Evolutionary conservation across 2,113 vertebrate genomes (phyloP), one percentile per base, ranked within the genome.

Genomic region (Brachyhypopomus gauderio): DNA sequence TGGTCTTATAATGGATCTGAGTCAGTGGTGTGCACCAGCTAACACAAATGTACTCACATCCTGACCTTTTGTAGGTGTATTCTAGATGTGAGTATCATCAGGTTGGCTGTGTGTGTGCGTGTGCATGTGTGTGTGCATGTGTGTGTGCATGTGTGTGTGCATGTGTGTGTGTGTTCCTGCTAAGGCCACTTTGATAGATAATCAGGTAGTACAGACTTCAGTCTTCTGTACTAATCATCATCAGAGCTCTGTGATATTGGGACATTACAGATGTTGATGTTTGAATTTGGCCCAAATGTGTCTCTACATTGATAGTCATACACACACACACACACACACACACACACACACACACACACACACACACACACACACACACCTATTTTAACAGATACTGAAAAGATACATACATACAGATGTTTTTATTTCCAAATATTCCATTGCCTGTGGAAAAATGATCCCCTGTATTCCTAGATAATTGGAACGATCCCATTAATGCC

Each of bases 401-500:
- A 14, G 45, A 52, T 52, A n/a, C n/a, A n/a, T n/a, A n/a, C 30
- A 30, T 52, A 1, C 75, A 72, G 16, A 80, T 91, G 81, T 86
- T 89, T 90, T 84, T 9, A 14, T 86, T 84, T 89, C 45, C 12
- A 11, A 3, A 41, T 52, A 14, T 52, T 14, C 45, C 12, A 52
- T 78, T 75, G 81, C 74, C 87, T n/a, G n/a, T n/a, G n/a, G n/a
- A n/a, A n/a, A n/a, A n/a, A n/a, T n/a, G n/a, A n/a, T 78, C 85
- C 64, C 14, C 82, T 38, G 81, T 87, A 85, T 89, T 94, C 95
- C 77, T 92, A 99, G 97, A 99, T 99, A 88, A 99, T 98, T 90
- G 98, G 98, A 89, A 98, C 98, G 85, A 99, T 99, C 88, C 98
- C 98, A 87, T 92, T 99, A 92, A 98, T 99, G 96, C 96, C 97